Evolutionary conservation across 2,888 invertebrate genomes (phyloP).

Genomic region (Chymomyza procnemis): DNA sequence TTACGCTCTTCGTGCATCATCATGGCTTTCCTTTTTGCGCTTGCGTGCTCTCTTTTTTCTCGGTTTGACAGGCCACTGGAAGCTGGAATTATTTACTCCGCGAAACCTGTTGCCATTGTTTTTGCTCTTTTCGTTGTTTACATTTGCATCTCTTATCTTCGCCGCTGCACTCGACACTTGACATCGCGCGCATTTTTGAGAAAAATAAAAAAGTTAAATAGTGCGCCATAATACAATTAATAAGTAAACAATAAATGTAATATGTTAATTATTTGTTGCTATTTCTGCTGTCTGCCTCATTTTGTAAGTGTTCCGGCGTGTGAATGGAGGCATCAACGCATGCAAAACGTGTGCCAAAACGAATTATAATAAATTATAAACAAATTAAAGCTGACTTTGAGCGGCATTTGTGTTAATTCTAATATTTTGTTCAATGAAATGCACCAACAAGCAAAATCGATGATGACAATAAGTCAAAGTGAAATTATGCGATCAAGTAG

Average conservation of each 20-base stretch:
- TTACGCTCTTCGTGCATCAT: not conserved
- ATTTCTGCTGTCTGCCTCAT: slow-evolving; percentile 6
- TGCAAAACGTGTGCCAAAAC: slow-evolving; percentile 4
- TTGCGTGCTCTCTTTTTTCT: not conserved
- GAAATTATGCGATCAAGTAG: not conserved
- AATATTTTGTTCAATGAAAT: not conserved
- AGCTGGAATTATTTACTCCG: slow-evolving; percentile 78
- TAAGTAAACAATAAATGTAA: slow-evolving; percentile 16
- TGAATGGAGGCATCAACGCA: slow-evolving; percentile 25
- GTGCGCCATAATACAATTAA: slow-evolving; percentile 27
- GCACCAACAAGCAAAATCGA: not conserved
- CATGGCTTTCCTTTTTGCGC: not conserved
- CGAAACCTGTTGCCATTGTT: slow-evolving; percentile 37
- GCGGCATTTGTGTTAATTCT: not conserved
- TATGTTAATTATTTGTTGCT: slow-evolving; percentile 11
- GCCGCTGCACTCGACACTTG: slow-evolving; percentile 10
- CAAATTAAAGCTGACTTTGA: not conserved
- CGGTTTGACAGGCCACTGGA: slow-evolving; percentile 83
- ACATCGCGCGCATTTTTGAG: slow-evolving; percentile 9
- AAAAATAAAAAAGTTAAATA: slow-evolving; percentile 14
- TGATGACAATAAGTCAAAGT: not conserved
- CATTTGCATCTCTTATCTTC: slow-evolving; percentile 2
- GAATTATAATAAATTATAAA: not conserved
- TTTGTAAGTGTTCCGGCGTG: slow-evolving; percentile 21
- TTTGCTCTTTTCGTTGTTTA: slow-evolving; percentile 18